Base-by-base conservation (phyloP, 2,888 invertebrate species). In the Leptopilina myrica region DNA sequence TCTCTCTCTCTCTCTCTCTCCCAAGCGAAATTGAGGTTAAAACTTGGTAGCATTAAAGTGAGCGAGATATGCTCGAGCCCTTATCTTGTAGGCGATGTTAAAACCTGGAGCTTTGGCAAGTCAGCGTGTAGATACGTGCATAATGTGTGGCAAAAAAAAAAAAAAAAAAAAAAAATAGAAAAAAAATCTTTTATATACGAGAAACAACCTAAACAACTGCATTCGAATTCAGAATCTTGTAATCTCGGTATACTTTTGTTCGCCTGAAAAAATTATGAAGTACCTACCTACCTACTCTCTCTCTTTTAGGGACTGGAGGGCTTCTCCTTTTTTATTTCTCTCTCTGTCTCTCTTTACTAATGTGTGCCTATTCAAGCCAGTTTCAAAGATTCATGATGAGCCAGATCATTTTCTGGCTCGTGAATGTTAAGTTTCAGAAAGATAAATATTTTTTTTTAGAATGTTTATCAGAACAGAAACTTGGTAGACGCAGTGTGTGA, bases 41-140 rank as follows among this genome's bases (percentile, higher is more conserved):
- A 69, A 69, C 69, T 69, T 69, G 20, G 69, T 69, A 53, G 69
- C 26, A 14, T 69, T 69, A 69, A 69, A 69, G 53, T 69, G 69
- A 69, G 69, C 69, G 69, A 49, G 53, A 53, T 53, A 69, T 69
- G 69, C 69, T 69, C 11, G 49, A 49, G 26, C 69, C 53, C 69
- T 69, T 69, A 69, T 69, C 69, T 69, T 20, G 69, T 49, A 20
- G 20, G 49, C 67, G 15, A 46, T 12, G 69, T 69, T 12, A 49
- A 46, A 69, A 49, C 14, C 69, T 69, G 49, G 53, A 69, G 53
- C 69, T 26, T 69, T 69, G 53, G 69, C n/a, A 69, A 69, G 69
- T 49, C 53, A 69, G 49, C 69, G 53, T 69, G 43, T 8, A 69
- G 69, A 69, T 69, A 69, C 53, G 69, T 69, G 69, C 69, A 69